Percentiles rank a stretch among this genome's conserved stretches.
phyloP scores from a whole-genome alignment of 2,888 invertebrate genomes.

The Tipula vernalis region DNA sequence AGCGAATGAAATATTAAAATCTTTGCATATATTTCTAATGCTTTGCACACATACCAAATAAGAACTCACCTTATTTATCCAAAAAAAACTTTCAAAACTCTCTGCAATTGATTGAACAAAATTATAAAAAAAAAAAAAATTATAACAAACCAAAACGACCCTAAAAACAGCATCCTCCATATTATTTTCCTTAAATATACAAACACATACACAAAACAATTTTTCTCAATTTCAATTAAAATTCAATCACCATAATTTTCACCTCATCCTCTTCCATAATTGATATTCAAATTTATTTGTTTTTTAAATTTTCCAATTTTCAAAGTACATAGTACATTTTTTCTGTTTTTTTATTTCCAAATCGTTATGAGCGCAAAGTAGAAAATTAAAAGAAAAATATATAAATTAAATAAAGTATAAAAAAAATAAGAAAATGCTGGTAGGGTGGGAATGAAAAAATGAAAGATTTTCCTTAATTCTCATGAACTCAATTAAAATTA shows the following conservation, averaged over 20 bases:
- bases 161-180: background rate
- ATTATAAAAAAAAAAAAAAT: too few relatives aligned
- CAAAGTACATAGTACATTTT: background rate
- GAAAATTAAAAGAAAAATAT: background rate
- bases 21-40: too few relatives aligned
- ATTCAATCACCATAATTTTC: background rate
- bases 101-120: background rate
- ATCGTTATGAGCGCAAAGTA: background rate
- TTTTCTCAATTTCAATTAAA: conserved; percentile 4
- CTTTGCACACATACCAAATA: too few relatives aligned
- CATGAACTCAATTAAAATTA: conserved; percentile 4
- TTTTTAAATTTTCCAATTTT: background rate
- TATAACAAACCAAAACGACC: background rate
- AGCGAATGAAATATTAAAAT: too few relatives aligned
- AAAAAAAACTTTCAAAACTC: background rate
- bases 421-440: background rate
- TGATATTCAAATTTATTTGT: background rate
- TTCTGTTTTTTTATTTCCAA: background rate
- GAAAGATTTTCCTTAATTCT: background rate
- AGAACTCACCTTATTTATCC: background rate
- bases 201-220: background rate
- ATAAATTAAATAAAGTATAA: background rate
- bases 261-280: background rate
- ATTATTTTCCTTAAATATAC: background rate
- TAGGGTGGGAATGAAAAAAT: background rate